Percentiles rank a stretch among this genome's conserved stretches.
These are phyloP conservation scores for Romanogobio albipinnatus DNA, from an alignment of 2,113 vertebrate genomes.

Conservation along the genomic window DNA sequence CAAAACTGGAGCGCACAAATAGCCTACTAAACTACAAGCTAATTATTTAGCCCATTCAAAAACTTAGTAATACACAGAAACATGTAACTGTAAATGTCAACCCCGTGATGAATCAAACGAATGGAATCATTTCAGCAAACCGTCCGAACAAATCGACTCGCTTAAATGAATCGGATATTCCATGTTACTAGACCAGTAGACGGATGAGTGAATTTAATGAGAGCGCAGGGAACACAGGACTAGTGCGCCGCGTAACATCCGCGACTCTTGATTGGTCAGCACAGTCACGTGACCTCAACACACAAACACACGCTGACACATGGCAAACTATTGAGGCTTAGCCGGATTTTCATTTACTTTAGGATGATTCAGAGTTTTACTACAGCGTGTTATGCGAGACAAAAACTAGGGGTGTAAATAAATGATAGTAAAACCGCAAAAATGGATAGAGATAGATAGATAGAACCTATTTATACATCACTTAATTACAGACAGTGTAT, in stretches of 20 bases:
- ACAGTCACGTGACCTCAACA: slow-evolving; percentile 50
- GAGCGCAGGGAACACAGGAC: slow-evolving; percentile 18
- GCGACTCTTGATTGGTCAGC: slow-evolving; percentile 46
- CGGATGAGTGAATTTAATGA: slow-evolving; percentile 9
- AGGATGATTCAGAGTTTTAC: slow-evolving; percentile 6
- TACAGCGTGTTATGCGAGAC: neutral
- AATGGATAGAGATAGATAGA: too few relatives aligned
- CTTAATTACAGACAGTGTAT: neutral
- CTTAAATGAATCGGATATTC: neutral
- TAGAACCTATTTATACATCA: too few relatives aligned
- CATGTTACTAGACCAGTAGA: neutral
- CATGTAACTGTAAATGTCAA: neutral
- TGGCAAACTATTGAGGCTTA: neutral
- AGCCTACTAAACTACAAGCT: neutral
- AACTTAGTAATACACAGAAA: neutral
- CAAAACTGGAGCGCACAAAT: neutral
- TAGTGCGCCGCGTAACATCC: slow-evolving; percentile 13
- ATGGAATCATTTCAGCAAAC: neutral
- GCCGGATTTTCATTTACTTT: slow-evolving; percentile 13
- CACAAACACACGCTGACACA: slow-evolving; percentile 12
- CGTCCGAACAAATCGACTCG: slow-evolving; percentile 7
- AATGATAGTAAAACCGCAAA: neutral
- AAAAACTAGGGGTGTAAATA: neutral
- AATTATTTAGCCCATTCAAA: neutral
- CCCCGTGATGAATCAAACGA: neutral